Base-by-base conservation (phyloP, 23 tunicate genomes). In the Trididemnum miniatum region DNA sequence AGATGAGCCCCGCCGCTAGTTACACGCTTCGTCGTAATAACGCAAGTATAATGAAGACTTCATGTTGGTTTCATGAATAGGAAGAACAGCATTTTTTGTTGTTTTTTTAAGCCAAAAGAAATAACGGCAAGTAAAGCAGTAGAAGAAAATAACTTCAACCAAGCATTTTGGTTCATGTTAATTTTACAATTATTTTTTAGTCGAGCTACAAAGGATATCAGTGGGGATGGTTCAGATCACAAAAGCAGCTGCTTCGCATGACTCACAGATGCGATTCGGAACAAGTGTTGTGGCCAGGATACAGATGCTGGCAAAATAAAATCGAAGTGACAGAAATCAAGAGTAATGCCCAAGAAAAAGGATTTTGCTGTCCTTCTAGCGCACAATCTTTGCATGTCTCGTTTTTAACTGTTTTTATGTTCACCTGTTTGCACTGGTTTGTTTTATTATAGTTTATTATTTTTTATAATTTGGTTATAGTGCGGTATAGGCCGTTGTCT, bases 151-250 rank as follows among this genome's bases (percentile, higher is more conserved):
- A n/a, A n/a, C n/a, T n/a, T n/a, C n/a, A n/a, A n/a, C n/a, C n/a
- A n/a, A n/a, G n/a, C n/a, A n/a, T n/a, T n/a, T n/a, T n/a, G n/a
- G n/a, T 44, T 44, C 54, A 44, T 44, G 54, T 66, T 81, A 20
- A 0, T 59, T 22, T 44, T 44, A 44, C 15, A 44, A 44, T 7
- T 81, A 0, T 65, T 71, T 80, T 79, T 30, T 40, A 95, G 91
- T 95, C 99, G 1, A 85, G 79, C 33, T 86, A 86, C 77, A 95
- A 95, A 59, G 88, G 89, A 25, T 36, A 63, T n/a, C 35, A 25
- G 31, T 90, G 92, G 92, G 96, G 96, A 25, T 95, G 99, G 99
- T 86, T 71, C 44, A 34, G 51, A 20, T 78, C 78, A 1, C 79
- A 80, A 1, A 67, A 72, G 24, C 75, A 72, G 15, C 59, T 90